Percentiles rank a stretch among this genome's conserved stretches.
These are phyloP conservation scores for Brachirus orientalis DNA, from an alignment of 2,113 vertebrate species.

Conservation along the genomic window DNA sequence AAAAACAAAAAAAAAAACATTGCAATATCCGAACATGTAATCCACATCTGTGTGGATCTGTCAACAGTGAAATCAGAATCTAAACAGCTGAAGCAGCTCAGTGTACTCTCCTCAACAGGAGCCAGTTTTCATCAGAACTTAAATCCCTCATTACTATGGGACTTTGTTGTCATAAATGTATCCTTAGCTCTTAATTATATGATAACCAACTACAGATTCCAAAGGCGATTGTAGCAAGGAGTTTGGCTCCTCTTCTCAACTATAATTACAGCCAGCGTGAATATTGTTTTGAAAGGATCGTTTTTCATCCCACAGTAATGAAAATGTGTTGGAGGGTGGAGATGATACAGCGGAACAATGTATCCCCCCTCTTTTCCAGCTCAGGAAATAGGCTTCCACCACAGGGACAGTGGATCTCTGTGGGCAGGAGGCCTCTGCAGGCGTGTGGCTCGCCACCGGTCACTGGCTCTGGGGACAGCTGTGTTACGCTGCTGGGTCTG, in stretches of 20 bases:
- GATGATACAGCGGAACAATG: conserved; percentile 19
- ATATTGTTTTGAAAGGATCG: conserved; percentile 64
- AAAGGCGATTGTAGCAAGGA: conserved; percentile 54
- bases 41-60: too few species aligned
- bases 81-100: neutral
- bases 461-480: conserved; percentile 64
- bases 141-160: conserved; percentile 1
- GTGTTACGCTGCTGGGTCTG: conserved; percentile 62
- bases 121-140: conserved; percentile 30
- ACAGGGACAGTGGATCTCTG: conserved; percentile 45
- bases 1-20: too few species aligned
- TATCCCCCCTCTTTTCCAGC: conserved; percentile 19
- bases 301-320: conserved; percentile 59
- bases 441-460: conserved; percentile 53
- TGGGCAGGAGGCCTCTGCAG: conserved; percentile 37
- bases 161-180: conserved; percentile 42
- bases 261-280: conserved; percentile 68
- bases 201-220: conserved; percentile 46
- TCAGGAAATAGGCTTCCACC: conserved; percentile 44
- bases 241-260: conserved; percentile 47
- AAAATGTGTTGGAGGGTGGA: conserved; percentile 39
- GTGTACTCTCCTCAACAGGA: conserved; percentile 2
- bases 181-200: conserved; percentile 68
- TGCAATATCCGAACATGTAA: too few species aligned
- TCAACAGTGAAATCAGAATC: too few species aligned